These are phyloP conservation scores for Coilia nasus DNA, from an alignment of 2,797 vertebrate species.

Conservation along the genomic window DNA sequence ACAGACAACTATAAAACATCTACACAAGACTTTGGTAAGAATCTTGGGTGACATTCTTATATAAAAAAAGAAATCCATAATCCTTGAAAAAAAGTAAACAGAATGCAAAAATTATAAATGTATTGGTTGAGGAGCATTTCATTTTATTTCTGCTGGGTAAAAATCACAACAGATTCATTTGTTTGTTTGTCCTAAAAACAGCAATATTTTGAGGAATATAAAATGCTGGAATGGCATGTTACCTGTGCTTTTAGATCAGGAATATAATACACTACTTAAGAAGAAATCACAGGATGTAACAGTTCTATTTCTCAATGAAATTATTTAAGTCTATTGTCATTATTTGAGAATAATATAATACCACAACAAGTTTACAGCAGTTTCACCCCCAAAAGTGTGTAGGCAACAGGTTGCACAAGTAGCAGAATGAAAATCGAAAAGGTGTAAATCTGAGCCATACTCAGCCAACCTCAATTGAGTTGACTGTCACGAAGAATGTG, in stretches of 20 bases:
- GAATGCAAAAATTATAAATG: slow-evolving; percentile 70
- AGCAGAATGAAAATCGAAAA: slow-evolving; percentile 39
- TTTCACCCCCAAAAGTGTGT: slow-evolving; percentile 71
- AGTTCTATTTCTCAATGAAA: slow-evolving; percentile 69
- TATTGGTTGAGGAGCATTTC: slow-evolving; percentile 69
- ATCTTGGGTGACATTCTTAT: slow-evolving; percentile 81
- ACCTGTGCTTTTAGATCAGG: slow-evolving; percentile 79
- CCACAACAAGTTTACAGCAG: slow-evolving; percentile 82
- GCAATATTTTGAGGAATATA: slow-evolving; percentile 74
- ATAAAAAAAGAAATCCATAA: slow-evolving; percentile 67
- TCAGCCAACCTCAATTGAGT: neutral
- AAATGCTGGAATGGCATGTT: slow-evolving; percentile 78
- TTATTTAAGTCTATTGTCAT: slow-evolving; percentile 63
- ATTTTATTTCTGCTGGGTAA: slow-evolving; percentile 69
- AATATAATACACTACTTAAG: slow-evolving; percentile 70
- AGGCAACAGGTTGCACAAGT: slow-evolving; percentile 67
- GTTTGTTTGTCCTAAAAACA: slow-evolving; percentile 68
- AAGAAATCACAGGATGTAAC: slow-evolving; percentile 70
- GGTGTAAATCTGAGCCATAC: neutral
- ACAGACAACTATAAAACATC: slow-evolving; percentile 86
- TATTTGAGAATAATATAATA: slow-evolving; percentile 72
- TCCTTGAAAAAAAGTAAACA: slow-evolving; percentile 60
- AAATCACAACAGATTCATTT: slow-evolving; percentile 63
- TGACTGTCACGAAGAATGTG: neutral
- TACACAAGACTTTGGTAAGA: slow-evolving; percentile 94